Conservation (phyloP, 2,797 vertebrate species). For the Eutrigla gurnardus region DNA sequence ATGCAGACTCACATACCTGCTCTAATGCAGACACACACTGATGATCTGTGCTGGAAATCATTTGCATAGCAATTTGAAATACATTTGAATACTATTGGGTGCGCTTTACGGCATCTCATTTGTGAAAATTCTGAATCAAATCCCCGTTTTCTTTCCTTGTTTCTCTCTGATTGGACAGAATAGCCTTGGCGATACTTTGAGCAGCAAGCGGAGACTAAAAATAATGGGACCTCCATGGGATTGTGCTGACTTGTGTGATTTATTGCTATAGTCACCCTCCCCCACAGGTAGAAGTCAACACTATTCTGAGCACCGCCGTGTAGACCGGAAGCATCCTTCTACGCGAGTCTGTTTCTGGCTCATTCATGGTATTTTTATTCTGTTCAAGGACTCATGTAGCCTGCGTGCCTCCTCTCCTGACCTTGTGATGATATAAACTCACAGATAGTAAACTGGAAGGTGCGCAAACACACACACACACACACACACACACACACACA, state of each 20-base stretch:
- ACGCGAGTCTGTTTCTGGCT: conserved; percentile 36
- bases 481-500: conserved; percentile 11
- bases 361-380: conserved; percentile 68
- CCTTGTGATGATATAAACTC: conserved; percentile 36
- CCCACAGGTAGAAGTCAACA: conserved; percentile 54
- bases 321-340: conserved; percentile 27
- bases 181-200: conserved; percentile 3
- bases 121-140: neutral
- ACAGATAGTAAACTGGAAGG: conserved; percentile 14
- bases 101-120: neutral
- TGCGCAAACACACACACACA: conserved; percentile 3
- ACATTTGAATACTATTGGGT: conserved; percentile 13
- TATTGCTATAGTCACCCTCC: conserved; percentile 54
- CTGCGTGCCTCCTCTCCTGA: conserved; percentile 45
- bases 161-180: conserved; percentile 9
- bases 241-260: conserved; percentile 69
- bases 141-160: neutral
- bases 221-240: conserved; percentile 59
- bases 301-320: conserved; percentile 42
- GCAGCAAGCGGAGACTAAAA: conserved; percentile 52
- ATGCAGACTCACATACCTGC: neutral
- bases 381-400: conserved; percentile 56
- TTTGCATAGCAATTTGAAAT: conserved; percentile 40
- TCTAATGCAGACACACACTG: conserved; percentile 1
- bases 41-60: conserved; percentile 33